These are phyloP conservation scores for Sinocyclocheilus rhinocerous DNA, from an alignment of 2,113 vertebrate genomes.

Conservation along the genomic window DNA sequence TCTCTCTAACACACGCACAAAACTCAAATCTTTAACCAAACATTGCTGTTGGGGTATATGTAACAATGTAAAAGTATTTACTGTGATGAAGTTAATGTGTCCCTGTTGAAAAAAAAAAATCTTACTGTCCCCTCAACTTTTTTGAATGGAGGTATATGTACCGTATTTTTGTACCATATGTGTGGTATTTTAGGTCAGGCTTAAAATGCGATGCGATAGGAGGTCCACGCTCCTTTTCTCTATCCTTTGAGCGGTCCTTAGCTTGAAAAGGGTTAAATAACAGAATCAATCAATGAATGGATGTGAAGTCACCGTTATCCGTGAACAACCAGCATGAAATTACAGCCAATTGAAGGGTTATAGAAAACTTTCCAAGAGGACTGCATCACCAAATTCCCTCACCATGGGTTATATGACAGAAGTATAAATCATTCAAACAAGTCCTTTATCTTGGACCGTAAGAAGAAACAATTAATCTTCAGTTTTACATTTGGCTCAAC, in stretches of 20 bases:
- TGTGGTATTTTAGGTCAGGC: background rate
- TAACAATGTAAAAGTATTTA: background rate
- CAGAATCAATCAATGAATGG: background rate
- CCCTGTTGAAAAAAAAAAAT: background rate
- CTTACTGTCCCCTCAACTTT: background rate
- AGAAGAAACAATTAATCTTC: constrained; percentile 22
- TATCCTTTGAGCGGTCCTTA: too few species aligned
- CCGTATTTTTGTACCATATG: background rate
- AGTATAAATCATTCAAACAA: constrained; percentile 11
- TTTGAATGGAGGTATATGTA: background rate
- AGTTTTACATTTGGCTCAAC: constrained; percentile 37
- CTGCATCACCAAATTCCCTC: constrained; percentile 1
- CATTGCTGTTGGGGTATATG: background rate
- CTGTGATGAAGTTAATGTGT: background rate
- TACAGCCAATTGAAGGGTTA: background rate
- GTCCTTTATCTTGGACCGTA: background rate
- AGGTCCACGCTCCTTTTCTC: background rate
- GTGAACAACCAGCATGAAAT: background rate
- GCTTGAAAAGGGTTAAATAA: background rate
- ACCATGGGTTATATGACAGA: constrained; percentile 18
- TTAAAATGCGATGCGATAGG: background rate
- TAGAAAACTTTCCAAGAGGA: constrained; percentile 8
- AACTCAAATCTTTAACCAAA: background rate
- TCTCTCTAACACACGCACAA: background rate
- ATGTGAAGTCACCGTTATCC: constrained; percentile 1